A percentile compares a stretch with the other conserved stretches of the same genome.
Conservation (phyloP, 1,140 invertebrate species). For the Helicoverpa armigera region DNA sequence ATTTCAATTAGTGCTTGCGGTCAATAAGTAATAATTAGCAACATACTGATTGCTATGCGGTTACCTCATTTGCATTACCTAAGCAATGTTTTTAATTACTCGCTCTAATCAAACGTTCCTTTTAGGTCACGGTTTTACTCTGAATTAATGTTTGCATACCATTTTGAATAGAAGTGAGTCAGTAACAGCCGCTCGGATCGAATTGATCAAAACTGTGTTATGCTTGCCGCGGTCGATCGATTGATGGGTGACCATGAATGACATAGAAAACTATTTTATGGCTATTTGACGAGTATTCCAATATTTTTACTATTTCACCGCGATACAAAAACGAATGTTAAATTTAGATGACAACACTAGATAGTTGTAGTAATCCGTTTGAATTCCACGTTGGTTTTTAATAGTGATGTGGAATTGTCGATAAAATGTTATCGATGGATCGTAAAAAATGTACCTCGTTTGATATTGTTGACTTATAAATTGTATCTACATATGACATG, state of each 20-base stretch:
- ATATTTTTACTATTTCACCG: conserved; percentile 14
- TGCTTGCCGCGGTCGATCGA: too few species aligned
- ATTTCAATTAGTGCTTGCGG: conserved; percentile 12
- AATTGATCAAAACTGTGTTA: too few species aligned
- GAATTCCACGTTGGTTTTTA: conserved; percentile 17
- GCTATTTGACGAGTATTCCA: conserved; percentile 14
- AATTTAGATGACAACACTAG: conserved; percentile 46
- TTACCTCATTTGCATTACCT: not conserved
- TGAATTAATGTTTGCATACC: too few species aligned
- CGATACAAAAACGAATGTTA: conserved; percentile 31
- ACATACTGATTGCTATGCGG: conserved; percentile 10
- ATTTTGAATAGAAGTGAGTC: too few species aligned
- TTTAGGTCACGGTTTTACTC: not conserved
- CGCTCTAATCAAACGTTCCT: not conserved
- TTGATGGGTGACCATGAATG: too few species aligned
- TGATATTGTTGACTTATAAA: too few species aligned
- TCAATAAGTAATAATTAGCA: conserved; percentile 26
- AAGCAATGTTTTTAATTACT: conserved; percentile 14
- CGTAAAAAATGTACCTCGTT: too few species aligned
- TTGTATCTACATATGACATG: too few species aligned
- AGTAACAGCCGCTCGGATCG: too few species aligned
- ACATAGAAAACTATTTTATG: conserved; percentile 5
- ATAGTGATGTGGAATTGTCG: conserved; percentile 24
- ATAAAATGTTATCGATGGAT: conserved; percentile 13
- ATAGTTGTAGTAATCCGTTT: conserved; percentile 36